Base-by-base conservation (phyloP, 2,888 invertebrate genomes). In the Drosophila barbarae region DNA sequence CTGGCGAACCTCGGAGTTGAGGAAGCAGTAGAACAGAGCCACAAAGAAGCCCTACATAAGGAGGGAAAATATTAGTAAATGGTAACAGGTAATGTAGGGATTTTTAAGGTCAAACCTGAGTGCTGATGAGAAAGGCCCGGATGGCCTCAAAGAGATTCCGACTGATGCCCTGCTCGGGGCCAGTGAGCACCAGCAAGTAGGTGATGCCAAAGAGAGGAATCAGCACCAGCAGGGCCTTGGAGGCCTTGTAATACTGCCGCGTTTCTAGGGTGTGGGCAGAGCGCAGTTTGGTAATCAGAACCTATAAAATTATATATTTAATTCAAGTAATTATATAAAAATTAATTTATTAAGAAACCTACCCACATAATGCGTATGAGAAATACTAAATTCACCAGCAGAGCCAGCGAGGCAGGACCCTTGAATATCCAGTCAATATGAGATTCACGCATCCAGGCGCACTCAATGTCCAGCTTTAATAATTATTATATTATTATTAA, bases 191-290 rank as follows among this genome's bases (percentile, higher is more conserved):
- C 72, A 97, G 90, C 51, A 98, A 91, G 90, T 98, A 97, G 0
- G 97, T 97, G 76, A 97, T 94, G 32, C 98, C 98, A 71, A 98
- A 91, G 61, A 98, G 92, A 12, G 98, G 98, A 87, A 97, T 96
- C 44, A 98, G 91, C 21, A 98, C 96, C 18, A 98, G 90, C 21
- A 98, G 92, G 0, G 98, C 98, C 89, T 97, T 97, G 8, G 95
- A 94, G 0, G 96, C 96, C 88, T 96, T 97, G 71, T 95, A 92
- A 89, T 95, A 96, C 88, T 97, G 97, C 79, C 96, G 94, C 2
- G 96, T 96, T 89, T 98, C 97, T 55, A 95, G 91, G 2, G 95
- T 95, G 87, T 96, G 96, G 4, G 97, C 95, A 13, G 97, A 97
- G 55, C 97, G 93, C 12, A 98, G 92, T 87, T 98, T 98, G 42